Evolutionary conservation across 2,113 vertebrate genomes (phyloP).

Genomic region (Dolichallabes microphthalmus): DNA sequence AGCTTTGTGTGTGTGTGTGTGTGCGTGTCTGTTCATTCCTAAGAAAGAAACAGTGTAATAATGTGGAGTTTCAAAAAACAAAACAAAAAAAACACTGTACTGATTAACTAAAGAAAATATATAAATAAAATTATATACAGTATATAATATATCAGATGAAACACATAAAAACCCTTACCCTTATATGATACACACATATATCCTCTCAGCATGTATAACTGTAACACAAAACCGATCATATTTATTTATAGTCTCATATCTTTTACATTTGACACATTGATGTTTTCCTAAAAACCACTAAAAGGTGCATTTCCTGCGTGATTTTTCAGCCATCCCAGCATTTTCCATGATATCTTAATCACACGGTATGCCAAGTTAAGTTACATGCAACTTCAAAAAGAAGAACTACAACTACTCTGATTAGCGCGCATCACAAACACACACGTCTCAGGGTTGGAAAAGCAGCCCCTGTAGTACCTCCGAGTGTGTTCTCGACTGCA

Average conservation of each 20-base stretch:
- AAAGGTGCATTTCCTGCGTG: background rate
- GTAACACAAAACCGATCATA: background rate
- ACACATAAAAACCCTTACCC: background rate
- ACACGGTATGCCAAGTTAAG: background rate
- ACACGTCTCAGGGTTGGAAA: slow-evolving; percentile 17
- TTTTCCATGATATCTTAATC: slow-evolving; percentile 10
- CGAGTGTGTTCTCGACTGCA: slow-evolving; percentile 14
- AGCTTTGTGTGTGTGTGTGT: slow-evolving; percentile 15
- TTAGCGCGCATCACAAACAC: slow-evolving; percentile 24
- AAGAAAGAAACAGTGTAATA: background rate
- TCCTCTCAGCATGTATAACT: background rate
- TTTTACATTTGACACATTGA: background rate
- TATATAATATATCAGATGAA: background rate
- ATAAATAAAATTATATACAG: background rate
- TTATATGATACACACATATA: background rate
- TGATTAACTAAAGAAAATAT: background rate
- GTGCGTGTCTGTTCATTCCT: slow-evolving; percentile 14
- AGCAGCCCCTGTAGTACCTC: slow-evolving; percentile 12
- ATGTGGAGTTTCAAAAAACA: background rate
- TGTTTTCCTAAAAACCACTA: background rate
- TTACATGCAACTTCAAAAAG: background rate
- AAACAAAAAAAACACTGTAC: too few species aligned
- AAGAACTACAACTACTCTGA: slow-evolving; percentile 16
- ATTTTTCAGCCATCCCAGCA: background rate
- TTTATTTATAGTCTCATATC: background rate